Evolutionary conservation across 2,113 vertebrate species (phyloP).

Genomic region (Psittacula cyanocephala): DNA sequence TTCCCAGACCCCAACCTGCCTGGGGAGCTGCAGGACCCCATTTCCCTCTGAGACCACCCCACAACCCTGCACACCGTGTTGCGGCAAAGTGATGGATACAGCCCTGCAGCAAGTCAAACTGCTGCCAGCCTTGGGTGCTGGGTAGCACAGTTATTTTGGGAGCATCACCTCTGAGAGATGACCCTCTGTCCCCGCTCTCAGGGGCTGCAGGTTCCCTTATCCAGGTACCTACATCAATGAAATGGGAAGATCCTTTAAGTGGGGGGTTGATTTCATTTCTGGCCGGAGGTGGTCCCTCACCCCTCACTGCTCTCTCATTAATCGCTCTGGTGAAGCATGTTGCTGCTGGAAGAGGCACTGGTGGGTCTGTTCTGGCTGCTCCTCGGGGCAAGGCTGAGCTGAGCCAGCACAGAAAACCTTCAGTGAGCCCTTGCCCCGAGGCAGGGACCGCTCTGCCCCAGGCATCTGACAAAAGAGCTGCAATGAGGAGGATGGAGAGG

Average conservation of each 20-base stretch:
- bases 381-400: not conserved
- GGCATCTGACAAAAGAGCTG: not conserved
- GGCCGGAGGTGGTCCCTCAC: not conserved
- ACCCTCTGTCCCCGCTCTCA: fast-evolving
- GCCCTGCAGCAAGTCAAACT: not conserved
- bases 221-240: not conserved
- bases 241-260: not conserved
- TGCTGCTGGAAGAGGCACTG: not conserved
- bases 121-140: fast-evolving
- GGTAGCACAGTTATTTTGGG: not conserved
- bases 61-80: not conserved
- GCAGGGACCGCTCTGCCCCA: not conserved
- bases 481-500: not conserved
- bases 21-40: not conserved
- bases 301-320: not conserved
- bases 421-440: not conserved
- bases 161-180: not conserved
- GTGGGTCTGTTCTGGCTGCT: not conserved
- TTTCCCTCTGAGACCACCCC: not conserved
- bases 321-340: not conserved
- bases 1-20: not conserved
- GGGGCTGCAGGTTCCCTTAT: not conserved
- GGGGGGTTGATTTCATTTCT: not conserved
- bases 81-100: not conserved
- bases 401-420: not conserved